phyloP scores from a whole-genome alignment of 2,797 vertebrate genomes.

The Cossypha caffra region DNA sequence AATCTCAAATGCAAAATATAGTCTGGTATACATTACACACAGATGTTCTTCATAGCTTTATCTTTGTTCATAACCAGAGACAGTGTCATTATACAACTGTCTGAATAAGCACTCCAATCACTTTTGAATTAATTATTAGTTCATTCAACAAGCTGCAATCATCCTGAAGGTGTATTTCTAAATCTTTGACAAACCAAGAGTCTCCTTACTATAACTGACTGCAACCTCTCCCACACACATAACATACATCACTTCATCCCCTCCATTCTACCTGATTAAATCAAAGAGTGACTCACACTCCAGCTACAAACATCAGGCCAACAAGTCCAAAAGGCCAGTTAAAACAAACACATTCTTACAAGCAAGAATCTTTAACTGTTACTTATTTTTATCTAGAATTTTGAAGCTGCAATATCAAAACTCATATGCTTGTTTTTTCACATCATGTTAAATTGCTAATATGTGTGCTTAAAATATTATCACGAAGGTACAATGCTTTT shows the following conservation, averaged over 20 bases:
- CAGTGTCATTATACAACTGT: background rate
- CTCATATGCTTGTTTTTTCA: background rate
- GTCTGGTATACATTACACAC: background rate
- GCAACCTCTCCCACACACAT: background rate
- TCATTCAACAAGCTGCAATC: background rate
- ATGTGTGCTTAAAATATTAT: background rate
- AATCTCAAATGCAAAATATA: background rate
- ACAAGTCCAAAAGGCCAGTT: background rate
- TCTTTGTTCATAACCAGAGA: background rate
- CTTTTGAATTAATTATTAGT: background rate
- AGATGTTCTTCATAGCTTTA: background rate
- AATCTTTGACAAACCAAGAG: background rate
- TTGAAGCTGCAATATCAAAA: background rate
- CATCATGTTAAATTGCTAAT: background rate
- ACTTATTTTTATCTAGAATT: background rate
- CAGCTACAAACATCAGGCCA: background rate
- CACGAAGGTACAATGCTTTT: background rate
- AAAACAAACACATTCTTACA: background rate
- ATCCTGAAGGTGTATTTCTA: background rate
- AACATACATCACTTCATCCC: rapidly evolving
- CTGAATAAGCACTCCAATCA: background rate
- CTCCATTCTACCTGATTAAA: background rate
- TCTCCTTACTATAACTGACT: background rate
- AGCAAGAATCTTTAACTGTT: background rate
- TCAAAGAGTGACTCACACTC: background rate